Base-by-base conservation (phyloP, 2,888 invertebrate species). In the Rhamnusium bicolor region DNA sequence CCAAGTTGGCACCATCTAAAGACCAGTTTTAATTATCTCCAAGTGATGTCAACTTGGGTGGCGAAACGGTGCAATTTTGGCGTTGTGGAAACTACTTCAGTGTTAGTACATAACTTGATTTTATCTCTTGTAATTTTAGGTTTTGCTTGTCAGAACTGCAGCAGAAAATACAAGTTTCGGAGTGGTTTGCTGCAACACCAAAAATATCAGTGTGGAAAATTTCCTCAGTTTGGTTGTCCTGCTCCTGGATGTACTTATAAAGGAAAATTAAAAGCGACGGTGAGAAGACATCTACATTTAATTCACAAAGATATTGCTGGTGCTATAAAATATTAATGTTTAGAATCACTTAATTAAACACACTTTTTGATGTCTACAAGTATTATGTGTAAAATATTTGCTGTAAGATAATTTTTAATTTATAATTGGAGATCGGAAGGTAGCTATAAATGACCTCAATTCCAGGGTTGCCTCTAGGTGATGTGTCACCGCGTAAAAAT, bases 171-270 rank as follows among this genome's bases (percentile, higher is more conserved):
- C 53, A 77, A 77, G 60, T 73, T 73, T 66, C 75, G 75, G 62
- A 82, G 79, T 61, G 75, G 75, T n/a, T 74, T 85, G 51, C 74
- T 71, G 32, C 80, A 82, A 24, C 85, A 85, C 66, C 85, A 86
- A 71, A 85, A 84, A 19, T 82, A 85, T 67, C 85, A 87, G 61
- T 88, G 89, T 67, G 88, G 87, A 12, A 86, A 87, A 74, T 84
- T 85, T 40, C 87, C 87, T 7, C 84, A 84, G 73, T 88, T 87
- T 79, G 73, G 74, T 40, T 89, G 89, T 73, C 62, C 62, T 10
- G 53, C 27, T 6, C 54, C 62, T 7, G 62, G 53, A 1, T 70
- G 70, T n/a, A 2, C n/a, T 21, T 70, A 70, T 29, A 63, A 24
- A 56, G 70, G 40, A 12, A 70, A 63, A 16, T 21, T 69, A 21